Evolutionary conservation across 1,140 invertebrate genomes (phyloP).

Genomic region (Drosophila prosaltans): DNA sequence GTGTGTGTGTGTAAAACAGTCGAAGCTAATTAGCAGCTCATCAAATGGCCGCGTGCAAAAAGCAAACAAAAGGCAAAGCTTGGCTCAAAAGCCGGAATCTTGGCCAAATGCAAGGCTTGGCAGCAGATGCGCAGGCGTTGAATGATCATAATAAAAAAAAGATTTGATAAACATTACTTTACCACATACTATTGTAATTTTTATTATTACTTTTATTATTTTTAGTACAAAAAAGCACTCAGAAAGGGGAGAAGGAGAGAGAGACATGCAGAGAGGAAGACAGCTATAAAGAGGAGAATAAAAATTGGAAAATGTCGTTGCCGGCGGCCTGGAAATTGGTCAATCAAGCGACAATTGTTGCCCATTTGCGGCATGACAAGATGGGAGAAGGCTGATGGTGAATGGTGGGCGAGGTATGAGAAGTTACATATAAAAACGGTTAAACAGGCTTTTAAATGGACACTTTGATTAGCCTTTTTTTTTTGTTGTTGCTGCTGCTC

Average conservation of each 20-base stretch:
- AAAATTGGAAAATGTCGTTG: slow-evolving; percentile 66
- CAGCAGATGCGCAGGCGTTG: slow-evolving; percentile 34
- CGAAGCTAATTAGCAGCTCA: slow-evolving; percentile 76
- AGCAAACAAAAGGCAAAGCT: slow-evolving; percentile 36
- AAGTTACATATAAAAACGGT: slow-evolving; percentile 63
- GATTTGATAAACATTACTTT: slow-evolving; percentile 27
- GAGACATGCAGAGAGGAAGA: slow-evolving; percentile 3
- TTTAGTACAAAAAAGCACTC: slow-evolving; percentile 26
- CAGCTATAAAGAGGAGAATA: slow-evolving; percentile 37
- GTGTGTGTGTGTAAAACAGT: slow-evolving; percentile 48
- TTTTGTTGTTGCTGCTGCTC: neutral
- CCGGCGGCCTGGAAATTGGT: slow-evolving; percentile 62
- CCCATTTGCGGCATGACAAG: slow-evolving; percentile 53
- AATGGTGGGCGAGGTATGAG: too few relatives aligned
- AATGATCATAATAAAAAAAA: slow-evolving; percentile 33
- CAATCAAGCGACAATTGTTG: slow-evolving; percentile 79
- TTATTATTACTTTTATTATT: neutral
- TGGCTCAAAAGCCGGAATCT: neutral
- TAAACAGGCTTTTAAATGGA: slow-evolving; percentile 43
- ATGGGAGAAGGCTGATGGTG: too few relatives aligned
- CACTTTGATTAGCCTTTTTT: slow-evolving; percentile 55
- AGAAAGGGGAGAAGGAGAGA: slow-evolving; percentile 1
- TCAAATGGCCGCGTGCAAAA: slow-evolving; percentile 73
- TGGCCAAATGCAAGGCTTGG: neutral
- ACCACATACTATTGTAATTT: slow-evolving; percentile 2